Percentiles rank a stretch among this genome's conserved stretches.
phyloP scores from a whole-genome alignment of 2,797 vertebrate genomes.

The Leptodon cayanensis region DNA sequence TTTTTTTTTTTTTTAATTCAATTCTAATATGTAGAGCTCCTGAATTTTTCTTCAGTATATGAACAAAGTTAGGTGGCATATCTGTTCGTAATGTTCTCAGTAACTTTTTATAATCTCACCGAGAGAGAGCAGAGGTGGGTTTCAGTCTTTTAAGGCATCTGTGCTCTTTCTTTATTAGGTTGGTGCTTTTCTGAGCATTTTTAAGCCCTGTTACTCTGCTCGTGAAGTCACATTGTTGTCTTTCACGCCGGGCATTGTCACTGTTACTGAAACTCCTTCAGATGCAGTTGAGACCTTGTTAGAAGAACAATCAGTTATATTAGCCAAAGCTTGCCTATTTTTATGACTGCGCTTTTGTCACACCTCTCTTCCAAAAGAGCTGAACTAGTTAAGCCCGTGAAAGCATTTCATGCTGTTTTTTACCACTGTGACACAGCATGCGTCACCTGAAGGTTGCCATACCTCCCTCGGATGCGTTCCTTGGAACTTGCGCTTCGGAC shows the following conservation, averaged over 20 bases:
- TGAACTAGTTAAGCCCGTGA: not conserved
- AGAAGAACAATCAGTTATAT: not conserved
- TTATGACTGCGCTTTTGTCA: not conserved
- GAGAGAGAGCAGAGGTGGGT: not conserved
- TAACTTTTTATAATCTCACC: not conserved
- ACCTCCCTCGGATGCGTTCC: not conserved
- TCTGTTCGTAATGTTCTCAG: not conserved
- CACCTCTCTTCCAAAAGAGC: not conserved
- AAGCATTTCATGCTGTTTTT: not conserved
- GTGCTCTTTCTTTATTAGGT: not conserved
- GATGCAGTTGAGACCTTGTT: not conserved
- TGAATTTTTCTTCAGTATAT: not conserved
- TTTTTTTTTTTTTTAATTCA: not conserved
- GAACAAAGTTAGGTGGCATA: not conserved
- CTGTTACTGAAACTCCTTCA: not conserved
- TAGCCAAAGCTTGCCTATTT: not conserved
- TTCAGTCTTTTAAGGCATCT: not conserved
- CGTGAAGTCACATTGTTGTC: not conserved
- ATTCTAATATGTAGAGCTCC: not conserved
- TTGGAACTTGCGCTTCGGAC: not conserved
- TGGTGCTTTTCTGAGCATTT: not conserved
- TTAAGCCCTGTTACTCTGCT: not conserved
- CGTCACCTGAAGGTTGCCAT: fast-evolving
- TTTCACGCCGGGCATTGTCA: not conserved
- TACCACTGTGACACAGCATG: fast-evolving